Evolutionary conservation across 2,797 vertebrate genomes (phyloP), one percentile per base, ranked within the genome.

Genomic region (Lates japonicus): DNA sequence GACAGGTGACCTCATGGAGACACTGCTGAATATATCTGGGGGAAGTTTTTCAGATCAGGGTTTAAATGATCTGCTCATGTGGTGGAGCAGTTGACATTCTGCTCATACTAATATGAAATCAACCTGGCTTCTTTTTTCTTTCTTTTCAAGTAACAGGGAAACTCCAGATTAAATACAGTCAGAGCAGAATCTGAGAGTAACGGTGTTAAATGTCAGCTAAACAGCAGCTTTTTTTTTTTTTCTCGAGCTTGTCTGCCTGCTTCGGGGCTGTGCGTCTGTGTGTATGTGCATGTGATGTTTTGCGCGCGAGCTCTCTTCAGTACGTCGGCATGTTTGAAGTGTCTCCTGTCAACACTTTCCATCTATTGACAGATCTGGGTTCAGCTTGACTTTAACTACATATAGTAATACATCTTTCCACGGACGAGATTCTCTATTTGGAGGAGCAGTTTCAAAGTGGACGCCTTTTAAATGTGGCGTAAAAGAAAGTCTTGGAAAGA

Each of bases 211-310:
- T 5, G 58, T 84, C 73, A 35, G 57, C 73, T 78, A 16, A 76
- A 76, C 78, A 44, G 66, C 78, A 69, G 62, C 31, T 19, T 75
- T 29, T 61, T 19, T 9, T 37, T 37, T 37, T 37, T 37, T 37
- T 37, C 41, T 13, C 25, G 7, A 0, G 11, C 66, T 19, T 31
- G 66, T 78, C 63, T 35, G 76, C 62, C 74, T 84, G 87, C 75
- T 51, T 76, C 33, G 16, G 70, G 65, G 65, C 61, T 80, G 4
- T 17, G 60, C 55, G 74, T 84, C 31, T 35, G 68, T 70, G 72
- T 77, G 79, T 83, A 19, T 33, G 73, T 86, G 89, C 83, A 86
- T 91, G 88, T 82, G 74, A 71, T 76, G 70, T 88, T 63, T 64
- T 86, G 79, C 71, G 62, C 83, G 78, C 57, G 59, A 76, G 72